Conservation (phyloP, 2,888 invertebrate species). For the Cephus runcator region DNA sequence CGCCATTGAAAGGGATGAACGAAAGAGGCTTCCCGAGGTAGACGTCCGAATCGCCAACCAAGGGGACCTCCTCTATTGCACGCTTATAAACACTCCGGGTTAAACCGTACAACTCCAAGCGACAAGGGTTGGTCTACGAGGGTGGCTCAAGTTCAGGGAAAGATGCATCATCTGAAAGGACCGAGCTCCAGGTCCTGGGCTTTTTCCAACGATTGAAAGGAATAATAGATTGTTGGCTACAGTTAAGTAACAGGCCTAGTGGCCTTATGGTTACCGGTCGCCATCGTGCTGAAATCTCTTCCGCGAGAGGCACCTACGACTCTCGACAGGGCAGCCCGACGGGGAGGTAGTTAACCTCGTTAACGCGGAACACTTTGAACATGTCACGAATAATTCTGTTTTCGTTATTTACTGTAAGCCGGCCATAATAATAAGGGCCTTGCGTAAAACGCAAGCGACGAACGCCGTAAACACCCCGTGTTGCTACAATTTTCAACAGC, state of each 20-base stretch:
- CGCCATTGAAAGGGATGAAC: background rate
- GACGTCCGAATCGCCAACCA: background rate
- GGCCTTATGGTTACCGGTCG: background rate
- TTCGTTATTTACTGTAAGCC: background rate
- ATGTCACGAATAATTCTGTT: background rate
- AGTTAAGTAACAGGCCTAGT: background rate
- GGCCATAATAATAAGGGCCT: background rate
- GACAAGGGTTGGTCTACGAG: background rate
- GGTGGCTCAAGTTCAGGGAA: background rate
- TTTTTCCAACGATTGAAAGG: background rate
- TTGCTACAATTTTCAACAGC: background rate
- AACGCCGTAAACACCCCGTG: background rate
- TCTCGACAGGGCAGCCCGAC: background rate
- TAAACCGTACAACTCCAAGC: background rate
- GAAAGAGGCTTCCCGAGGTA: background rate
- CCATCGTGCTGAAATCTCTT: background rate
- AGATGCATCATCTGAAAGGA: background rate
- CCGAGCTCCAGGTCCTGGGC: background rate
- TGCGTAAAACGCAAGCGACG: background rate
- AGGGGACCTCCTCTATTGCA: background rate
- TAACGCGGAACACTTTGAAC: background rate
- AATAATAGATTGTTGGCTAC: background rate
- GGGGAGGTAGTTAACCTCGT: background rate
- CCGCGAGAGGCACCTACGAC: background rate
- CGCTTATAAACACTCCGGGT: background rate